phyloP scores from a whole-genome alignment of 2,888 invertebrate species.

The Drosophila quasianomalipes region DNA sequence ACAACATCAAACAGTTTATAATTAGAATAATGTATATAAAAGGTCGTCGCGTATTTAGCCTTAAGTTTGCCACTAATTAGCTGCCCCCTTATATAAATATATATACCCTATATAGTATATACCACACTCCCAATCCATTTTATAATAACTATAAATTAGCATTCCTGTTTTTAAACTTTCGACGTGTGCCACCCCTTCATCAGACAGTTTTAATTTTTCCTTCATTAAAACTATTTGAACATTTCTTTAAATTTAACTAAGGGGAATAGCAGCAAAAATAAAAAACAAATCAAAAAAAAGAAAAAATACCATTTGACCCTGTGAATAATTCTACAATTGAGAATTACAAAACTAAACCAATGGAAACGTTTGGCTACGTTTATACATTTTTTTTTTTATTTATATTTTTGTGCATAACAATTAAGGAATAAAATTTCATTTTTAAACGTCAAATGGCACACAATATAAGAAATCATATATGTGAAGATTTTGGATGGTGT shows the following conservation, averaged over 20 bases:
- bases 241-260: not conserved
- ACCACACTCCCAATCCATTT: constrained; percentile 5
- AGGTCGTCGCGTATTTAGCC: constrained; percentile 35
- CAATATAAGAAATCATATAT: not conserved
- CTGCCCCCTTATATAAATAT: constrained; percentile 6
- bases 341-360: constrained; percentile 7
- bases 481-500: not conserved
- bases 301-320: constrained; percentile 36
- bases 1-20: constrained; percentile 32
- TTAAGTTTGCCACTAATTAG: constrained; percentile 25
- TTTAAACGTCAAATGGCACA: constrained; percentile 12
- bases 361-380: constrained; percentile 5
- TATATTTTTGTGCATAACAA: constrained; percentile 15
- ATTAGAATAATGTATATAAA: constrained; percentile 35
- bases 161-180: constrained; percentile 6
- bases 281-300: not conserved
- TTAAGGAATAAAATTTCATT: constrained; percentile 27
- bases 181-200: not conserved
- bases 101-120: not conserved
- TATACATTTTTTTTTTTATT: constrained; percentile 3
- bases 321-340: constrained; percentile 44
- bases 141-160: not conserved
- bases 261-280: constrained; percentile 1
- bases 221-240: not conserved
- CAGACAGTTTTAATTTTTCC: not conserved